Base-by-base conservation (phyloP, 2,888 invertebrate species). In the Sialis lutaria region DNA sequence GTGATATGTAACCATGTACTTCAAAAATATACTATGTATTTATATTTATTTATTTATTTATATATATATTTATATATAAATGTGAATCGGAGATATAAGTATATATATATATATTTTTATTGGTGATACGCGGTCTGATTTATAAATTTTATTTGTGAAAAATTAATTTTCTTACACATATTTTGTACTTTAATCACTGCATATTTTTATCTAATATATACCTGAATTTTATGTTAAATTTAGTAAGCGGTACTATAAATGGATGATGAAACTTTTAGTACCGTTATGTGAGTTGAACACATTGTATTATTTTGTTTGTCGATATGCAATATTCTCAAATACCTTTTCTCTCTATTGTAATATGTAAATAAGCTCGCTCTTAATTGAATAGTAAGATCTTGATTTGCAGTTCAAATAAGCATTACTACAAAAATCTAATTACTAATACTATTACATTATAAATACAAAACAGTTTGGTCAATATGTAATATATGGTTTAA, bases 181-280 rank as follows among this genome's bases (percentile, higher is more conserved):
- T 43, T 43, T 43, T 43, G 43, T 43, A 43, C 43, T 43, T 43
- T 43, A 22, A 10, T 43, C 32, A 43, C 33, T 10, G 32, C 10
- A 34, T 13, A 32, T 33, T 43, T 43, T 30, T 41, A 13, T 41
- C 13, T 22, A 41, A 43, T 37, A 37, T 37, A 37, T 43, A 43
- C 43, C 43, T 43, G 43, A 43, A 13, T 43, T 33, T 10, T 37
- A 10, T 37, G 37, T 37, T 37, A 37, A n/a, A 37, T 37, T 37
- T 37, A 37, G 37, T 37, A n/a, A 12, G n/a, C n/a, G 37, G 37
- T 37, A 37, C 37, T 12, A 37, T 37, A n/a, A 12, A 37, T 37
- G 37, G 37, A 37, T 37, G n/a, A 12, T 37, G n/a, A 10, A 12
- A 37, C 10, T 37, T 22, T 37, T 37, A 37, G 37, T 37, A 37